These are phyloP conservation scores for Leptinotarsa defecta DNA, from an alignment of 1,140 invertebrate species.

Conservation along the genomic window DNA sequence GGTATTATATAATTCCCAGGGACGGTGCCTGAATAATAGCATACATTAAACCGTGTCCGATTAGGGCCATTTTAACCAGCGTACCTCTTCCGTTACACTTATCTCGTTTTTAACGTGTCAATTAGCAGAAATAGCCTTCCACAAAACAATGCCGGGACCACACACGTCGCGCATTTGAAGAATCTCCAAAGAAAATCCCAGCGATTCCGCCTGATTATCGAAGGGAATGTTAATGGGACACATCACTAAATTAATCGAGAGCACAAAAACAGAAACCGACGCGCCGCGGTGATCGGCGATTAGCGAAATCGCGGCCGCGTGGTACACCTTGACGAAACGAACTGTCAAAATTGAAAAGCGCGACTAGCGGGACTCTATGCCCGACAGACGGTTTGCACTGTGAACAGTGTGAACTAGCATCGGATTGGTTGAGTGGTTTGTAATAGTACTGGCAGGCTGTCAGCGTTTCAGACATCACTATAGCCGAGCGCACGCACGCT, in stretches of 20 bases:
- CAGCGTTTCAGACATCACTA: constrained; percentile 58
- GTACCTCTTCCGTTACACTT: constrained; percentile 31
- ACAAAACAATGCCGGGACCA: constrained; percentile 35
- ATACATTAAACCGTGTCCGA: constrained; percentile 42
- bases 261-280: constrained; percentile 16
- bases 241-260: constrained; percentile 36
- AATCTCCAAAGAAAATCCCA: constrained; percentile 28
- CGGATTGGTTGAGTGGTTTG: constrained; percentile 53
- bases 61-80: constrained; percentile 40
- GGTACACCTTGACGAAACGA: constrained; percentile 36
- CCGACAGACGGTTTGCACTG: constrained; percentile 51
- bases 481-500: constrained; percentile 48
- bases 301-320: constrained; percentile 24
- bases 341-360: constrained; percentile 52
- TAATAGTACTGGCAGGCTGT: constrained; percentile 57
- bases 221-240: constrained; percentile 37
- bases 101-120: constrained; percentile 47
- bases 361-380: constrained; percentile 41
- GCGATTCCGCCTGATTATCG: constrained; percentile 15
- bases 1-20: constrained; percentile 40
- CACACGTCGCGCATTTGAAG: constrained; percentile 33
- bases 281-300: not conserved
- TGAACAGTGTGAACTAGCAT: constrained; percentile 40
- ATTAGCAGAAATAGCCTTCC: constrained; percentile 46
- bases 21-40: constrained; percentile 34